Percentiles rank a stretch among this genome's conserved stretches.
Evolutionary conservation across 2,888 invertebrate species (phyloP).

Genomic region (Trissonchulus sp.): DNA sequence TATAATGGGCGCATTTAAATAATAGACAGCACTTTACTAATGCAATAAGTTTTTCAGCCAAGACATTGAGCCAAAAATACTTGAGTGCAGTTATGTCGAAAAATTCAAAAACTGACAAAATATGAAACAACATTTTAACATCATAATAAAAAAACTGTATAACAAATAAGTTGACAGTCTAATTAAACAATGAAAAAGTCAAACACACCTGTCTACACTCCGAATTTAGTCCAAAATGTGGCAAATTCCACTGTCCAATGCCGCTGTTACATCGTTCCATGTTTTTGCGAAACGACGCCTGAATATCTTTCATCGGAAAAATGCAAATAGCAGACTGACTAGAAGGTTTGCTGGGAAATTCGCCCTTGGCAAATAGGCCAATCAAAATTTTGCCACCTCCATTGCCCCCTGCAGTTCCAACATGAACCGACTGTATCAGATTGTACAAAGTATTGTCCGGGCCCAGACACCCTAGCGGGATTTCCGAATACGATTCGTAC

Average conservation of each 20-base stretch:
- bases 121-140: too few relatives aligned
- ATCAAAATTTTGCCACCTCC: constrained; percentile 23
- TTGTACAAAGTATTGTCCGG: constrained; percentile 54
- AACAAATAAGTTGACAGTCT: too few relatives aligned
- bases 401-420: constrained; percentile 65
- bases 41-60: too few relatives aligned
- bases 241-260: constrained; percentile 53
- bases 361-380: constrained; percentile 32
- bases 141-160: too few relatives aligned
- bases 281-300: constrained; percentile 53
- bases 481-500: constrained; percentile 58
- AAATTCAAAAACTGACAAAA: too few relatives aligned
- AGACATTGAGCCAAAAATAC: too few relatives aligned
- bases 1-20: too few relatives aligned
- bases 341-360: constrained; percentile 31
- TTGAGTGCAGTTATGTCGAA: too few relatives aligned
- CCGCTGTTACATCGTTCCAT: constrained; percentile 55
- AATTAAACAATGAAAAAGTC: background rate
- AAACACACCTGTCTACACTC: constrained; percentile 43
- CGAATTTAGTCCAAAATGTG: constrained; percentile 52
- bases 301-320: constrained; percentile 52
- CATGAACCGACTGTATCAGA: constrained; percentile 59
- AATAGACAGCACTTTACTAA: too few relatives aligned
- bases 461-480: constrained; percentile 53
- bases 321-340: constrained; percentile 52